These are phyloP conservation scores for Apoda limacodes DNA, from an alignment of 2,888 invertebrate species.

Conservation along the genomic window DNA sequence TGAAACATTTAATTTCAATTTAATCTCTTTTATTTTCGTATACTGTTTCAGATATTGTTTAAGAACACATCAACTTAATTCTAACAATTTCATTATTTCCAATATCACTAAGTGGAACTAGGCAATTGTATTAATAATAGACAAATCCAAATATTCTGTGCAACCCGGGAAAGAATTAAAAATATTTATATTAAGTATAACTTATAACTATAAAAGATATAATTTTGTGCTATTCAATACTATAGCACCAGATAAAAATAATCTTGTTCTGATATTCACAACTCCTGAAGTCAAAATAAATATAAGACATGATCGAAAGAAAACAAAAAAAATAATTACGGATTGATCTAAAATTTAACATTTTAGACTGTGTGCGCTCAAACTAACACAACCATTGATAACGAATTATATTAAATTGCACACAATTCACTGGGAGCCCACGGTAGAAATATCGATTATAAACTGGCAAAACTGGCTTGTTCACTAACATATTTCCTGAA, in stretches of 20 bases:
- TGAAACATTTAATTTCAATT: slow-evolving; percentile 45
- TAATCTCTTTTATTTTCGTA: slow-evolving; percentile 57
- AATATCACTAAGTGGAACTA: slow-evolving; percentile 41
- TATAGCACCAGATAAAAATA: slow-evolving; percentile 49
- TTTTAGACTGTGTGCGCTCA: slow-evolving; percentile 28
- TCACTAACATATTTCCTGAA: no score
- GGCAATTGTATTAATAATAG: no score
- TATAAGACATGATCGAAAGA: slow-evolving; percentile 17
- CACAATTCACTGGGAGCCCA: no score
- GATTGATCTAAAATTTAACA: slow-evolving; percentile 6
- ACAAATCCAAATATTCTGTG: no score
- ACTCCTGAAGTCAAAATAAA: slow-evolving; percentile 28
- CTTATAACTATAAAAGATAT: slow-evolving; percentile 39
- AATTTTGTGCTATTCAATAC: slow-evolving; percentile 42
- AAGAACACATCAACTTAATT: slow-evolving; percentile 63
- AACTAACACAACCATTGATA: slow-evolving; percentile 48
- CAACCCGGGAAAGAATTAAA: slow-evolving; percentile 26
- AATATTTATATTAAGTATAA: slow-evolving; percentile 12
- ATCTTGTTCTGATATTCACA: slow-evolving; percentile 49
- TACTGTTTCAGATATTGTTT: slow-evolving; percentile 69
- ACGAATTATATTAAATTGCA: slow-evolving; percentile 54
- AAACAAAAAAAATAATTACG: slow-evolving; percentile 10
- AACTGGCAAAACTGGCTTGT: no score
- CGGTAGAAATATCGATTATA: no score
- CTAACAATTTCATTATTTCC: slow-evolving; percentile 38